Percentiles rank a stretch among this genome's conserved stretches.
phyloP scores from a whole-genome alignment of 2,888 invertebrate genomes.

The Drosophila neoperkinsi region DNA sequence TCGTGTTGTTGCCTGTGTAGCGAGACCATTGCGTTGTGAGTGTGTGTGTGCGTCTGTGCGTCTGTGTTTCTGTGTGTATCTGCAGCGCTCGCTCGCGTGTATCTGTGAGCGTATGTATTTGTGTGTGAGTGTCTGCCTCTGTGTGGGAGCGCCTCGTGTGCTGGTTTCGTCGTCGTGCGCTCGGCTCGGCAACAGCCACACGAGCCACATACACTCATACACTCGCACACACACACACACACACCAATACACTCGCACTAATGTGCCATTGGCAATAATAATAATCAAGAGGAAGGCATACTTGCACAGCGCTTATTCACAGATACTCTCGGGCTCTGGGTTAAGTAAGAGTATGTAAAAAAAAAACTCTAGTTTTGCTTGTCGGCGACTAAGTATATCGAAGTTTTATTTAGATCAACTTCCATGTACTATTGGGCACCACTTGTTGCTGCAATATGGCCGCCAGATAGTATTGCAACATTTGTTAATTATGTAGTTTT shows the following conservation, averaged over 20 bases:
- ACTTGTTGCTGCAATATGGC: slow-evolving; percentile 45
- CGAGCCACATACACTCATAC: slow-evolving; percentile 33
- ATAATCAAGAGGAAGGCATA: slow-evolving; percentile 59
- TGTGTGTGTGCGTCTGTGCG: neutral
- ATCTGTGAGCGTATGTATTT: slow-evolving; percentile 10
- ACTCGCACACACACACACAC: slow-evolving; percentile 27
- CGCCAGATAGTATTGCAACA: slow-evolving; percentile 16
- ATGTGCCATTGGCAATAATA: slow-evolving; percentile 74
- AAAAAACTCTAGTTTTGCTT: slow-evolving; percentile 1
- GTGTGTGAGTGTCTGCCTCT: slow-evolving; percentile 22
- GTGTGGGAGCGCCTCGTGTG: slow-evolving; percentile 46
- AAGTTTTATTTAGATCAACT: slow-evolving; percentile 29
- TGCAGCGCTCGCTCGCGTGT: slow-evolving; percentile 14
- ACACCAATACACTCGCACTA: slow-evolving; percentile 20
- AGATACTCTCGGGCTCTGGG: slow-evolving; percentile 31
- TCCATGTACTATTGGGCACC: slow-evolving; percentile 15
- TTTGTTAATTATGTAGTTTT: slow-evolving; percentile 42
- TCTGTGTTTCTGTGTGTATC: slow-evolving; percentile 8
- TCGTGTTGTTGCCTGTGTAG: slow-evolving; percentile 68
- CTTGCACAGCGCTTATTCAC: slow-evolving; percentile 41
- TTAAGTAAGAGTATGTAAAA: slow-evolving; percentile 28
- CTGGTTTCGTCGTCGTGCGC: slow-evolving; percentile 32
- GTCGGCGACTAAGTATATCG: neutral
- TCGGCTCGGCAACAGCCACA: slow-evolving; percentile 43
- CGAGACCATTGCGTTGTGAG: slow-evolving; percentile 18